Percentiles rank a stretch among this genome's conserved stretches.
phyloP scores from a whole-genome alignment of 23 tunicate genomes.

The Clavelina lepadiformis region DNA sequence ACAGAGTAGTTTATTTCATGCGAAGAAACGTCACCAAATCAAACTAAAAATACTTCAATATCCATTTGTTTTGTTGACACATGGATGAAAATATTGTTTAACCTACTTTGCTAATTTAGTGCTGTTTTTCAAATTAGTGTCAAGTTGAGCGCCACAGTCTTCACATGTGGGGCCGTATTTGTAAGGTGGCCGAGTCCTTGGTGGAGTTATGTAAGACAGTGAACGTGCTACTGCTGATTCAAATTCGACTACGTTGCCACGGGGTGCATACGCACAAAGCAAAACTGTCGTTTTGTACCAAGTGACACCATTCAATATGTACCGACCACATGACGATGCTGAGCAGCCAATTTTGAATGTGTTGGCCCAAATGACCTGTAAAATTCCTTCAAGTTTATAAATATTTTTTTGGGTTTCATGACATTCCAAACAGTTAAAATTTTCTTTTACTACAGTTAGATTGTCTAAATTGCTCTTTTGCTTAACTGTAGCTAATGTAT shows the following conservation, averaged over 20 bases:
- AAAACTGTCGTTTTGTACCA: slow-evolving; percentile 53
- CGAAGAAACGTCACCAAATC: too few relatives aligned
- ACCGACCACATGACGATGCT: slow-evolving; percentile 38
- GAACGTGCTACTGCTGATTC: background rate
- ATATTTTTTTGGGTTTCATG: too few relatives aligned
- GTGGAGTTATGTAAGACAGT: slow-evolving; percentile 16
- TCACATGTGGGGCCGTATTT: slow-evolving; percentile 23
- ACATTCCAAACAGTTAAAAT: too few relatives aligned
- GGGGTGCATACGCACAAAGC: slow-evolving; percentile 78
- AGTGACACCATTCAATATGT: slow-evolving; percentile 37
- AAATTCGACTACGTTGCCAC: slow-evolving; percentile 56
- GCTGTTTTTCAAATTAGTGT: too few relatives aligned
- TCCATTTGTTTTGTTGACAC: background rate
- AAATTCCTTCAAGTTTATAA: background rate
- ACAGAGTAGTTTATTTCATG: too few relatives aligned
- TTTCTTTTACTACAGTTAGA: too few relatives aligned
- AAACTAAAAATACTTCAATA: background rate
- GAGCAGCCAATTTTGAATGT: slow-evolving; percentile 81
- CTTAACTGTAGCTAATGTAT: too few relatives aligned
- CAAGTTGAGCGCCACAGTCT: slow-evolving; percentile 29
- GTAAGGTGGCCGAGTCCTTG: slow-evolving; percentile 28
- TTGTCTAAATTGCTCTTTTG: too few relatives aligned
- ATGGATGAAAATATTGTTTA: background rate
- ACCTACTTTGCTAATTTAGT: too few relatives aligned
- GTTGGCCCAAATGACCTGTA: slow-evolving; percentile 81